Evolutionary conservation across 1,140 invertebrate genomes (phyloP).

Genomic region (Leptestheria dahalacensis): DNA sequence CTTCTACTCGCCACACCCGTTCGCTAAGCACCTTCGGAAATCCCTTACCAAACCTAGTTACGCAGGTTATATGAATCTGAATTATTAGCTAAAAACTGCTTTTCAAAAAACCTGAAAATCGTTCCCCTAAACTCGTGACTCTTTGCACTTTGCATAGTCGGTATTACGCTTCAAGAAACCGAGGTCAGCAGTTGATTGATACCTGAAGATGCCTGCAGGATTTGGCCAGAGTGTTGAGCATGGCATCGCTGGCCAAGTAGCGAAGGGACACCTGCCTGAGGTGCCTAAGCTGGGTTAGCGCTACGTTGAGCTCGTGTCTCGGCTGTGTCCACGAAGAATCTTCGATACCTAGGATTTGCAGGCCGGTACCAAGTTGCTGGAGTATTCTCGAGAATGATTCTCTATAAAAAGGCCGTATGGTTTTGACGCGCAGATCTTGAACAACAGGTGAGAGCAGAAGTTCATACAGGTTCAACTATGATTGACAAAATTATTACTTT

Average conservation of each 20-base stretch:
- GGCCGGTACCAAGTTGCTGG: not conserved
- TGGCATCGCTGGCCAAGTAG: not conserved
- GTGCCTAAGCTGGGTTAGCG: not conserved
- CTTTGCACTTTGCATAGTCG: too few relatives aligned
- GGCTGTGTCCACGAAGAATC: conserved; percentile 1
- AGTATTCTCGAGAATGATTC: not conserved
- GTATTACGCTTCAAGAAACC: too few relatives aligned
- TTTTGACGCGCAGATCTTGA: not conserved
- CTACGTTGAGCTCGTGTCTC: not conserved
- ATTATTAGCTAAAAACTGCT: too few relatives aligned
- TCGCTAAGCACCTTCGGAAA: too few relatives aligned
- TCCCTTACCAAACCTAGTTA: too few relatives aligned
- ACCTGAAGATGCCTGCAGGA: not conserved
- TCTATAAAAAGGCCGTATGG: not conserved
- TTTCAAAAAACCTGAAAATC: too few relatives aligned
- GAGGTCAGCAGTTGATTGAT: not conserved
- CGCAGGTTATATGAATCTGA: too few relatives aligned
- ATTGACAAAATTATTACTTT: not conserved
- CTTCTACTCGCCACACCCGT: too few relatives aligned
- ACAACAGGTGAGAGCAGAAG: conserved; percentile 1
- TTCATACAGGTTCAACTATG: conserved; percentile 4
- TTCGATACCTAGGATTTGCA: not conserved
- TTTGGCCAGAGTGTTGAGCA: not conserved
- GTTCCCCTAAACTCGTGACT: too few relatives aligned
- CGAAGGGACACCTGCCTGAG: not conserved